Evolutionary conservation across 2,113 vertebrate genomes (phyloP).

Genomic region (Nycticryphes semicollaris): DNA sequence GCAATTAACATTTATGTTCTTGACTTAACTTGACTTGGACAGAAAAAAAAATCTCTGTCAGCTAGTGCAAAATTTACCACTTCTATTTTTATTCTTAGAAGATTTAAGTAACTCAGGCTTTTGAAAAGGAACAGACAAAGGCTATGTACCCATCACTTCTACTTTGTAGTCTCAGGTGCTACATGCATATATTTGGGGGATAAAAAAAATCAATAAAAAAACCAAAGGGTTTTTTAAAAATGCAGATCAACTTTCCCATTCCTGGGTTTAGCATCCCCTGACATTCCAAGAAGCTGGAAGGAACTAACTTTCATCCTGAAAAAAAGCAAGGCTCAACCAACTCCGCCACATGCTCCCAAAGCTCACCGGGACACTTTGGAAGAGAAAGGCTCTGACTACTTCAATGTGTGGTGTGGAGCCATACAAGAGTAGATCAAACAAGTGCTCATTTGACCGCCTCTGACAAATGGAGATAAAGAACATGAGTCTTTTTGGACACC

Average conservation of each 20-base stretch:
- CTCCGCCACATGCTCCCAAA: not conserved
- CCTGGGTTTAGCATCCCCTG: not conserved
- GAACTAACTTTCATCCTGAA: not conserved
- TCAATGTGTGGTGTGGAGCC: accelerated
- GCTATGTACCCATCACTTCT: not conserved
- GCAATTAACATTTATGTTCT: conserved; percentile 33
- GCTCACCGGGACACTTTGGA: not conserved
- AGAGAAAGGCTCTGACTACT: not conserved
- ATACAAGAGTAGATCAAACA: not conserved
- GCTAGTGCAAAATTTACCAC: conserved; percentile 2
- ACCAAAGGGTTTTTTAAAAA: not conserved
- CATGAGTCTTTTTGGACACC: not conserved
- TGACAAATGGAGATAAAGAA: not conserved
- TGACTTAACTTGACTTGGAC: conserved; percentile 14
- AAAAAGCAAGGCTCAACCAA: not conserved
- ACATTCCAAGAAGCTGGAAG: not conserved
- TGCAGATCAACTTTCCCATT: not conserved
- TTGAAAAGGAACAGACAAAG: conserved; percentile 12
- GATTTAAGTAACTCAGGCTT: conserved; percentile 11
- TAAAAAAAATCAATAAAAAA: not conserved
- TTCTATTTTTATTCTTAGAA: conserved; percentile 31
- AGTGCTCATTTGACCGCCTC: not conserved
- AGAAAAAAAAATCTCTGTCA: not conserved
- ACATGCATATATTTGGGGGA: not conserved
- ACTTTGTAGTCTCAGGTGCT: not conserved